phyloP scores from a whole-genome alignment of 2,113 vertebrate species.

The Triplophysa rosa region DNA sequence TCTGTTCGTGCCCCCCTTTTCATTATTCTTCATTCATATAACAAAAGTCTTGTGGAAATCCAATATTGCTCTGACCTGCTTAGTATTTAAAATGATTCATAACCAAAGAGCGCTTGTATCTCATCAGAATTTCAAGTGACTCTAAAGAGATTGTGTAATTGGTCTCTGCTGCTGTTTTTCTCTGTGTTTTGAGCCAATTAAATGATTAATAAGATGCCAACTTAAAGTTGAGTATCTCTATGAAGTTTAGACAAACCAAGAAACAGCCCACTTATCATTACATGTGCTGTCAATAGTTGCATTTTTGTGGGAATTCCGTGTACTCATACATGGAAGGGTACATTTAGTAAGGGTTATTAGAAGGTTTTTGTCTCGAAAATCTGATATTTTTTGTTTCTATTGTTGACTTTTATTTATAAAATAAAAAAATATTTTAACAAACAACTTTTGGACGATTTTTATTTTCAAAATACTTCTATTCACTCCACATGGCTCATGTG shows the following conservation, averaged over 20 bases:
- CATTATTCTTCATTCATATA: conserved; percentile 14
- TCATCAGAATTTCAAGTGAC: conserved; percentile 8
- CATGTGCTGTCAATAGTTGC: conserved; percentile 15
- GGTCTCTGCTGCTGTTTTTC: not conserved
- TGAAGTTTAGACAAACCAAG: conserved; percentile 17
- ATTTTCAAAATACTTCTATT: too few relatives aligned
- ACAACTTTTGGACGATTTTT: too few relatives aligned
- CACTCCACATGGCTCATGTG: too few relatives aligned
- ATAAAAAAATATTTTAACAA: too few relatives aligned
- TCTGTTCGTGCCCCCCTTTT: conserved; percentile 3
- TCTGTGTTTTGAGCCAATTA: conserved; percentile 35
- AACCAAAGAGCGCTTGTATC: not conserved
- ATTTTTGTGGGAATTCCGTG: conserved; percentile 30
- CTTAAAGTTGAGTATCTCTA: conserved; percentile 5
- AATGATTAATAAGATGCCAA: conserved; percentile 25
- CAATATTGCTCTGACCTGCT: conserved; percentile 6
- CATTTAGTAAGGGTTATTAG: too few relatives aligned
- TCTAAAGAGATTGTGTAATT: conserved; percentile 31
- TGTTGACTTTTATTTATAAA: too few relatives aligned
- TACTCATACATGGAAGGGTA: not conserved
- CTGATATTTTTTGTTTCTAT: too few relatives aligned
- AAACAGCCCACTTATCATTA: conserved; percentile 22
- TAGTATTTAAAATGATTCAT: conserved; percentile 23
- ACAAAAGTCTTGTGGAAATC: conserved; percentile 22
- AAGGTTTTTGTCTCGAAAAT: too few relatives aligned